phyloP scores from a whole-genome alignment of 2,797 vertebrate genomes.

The Chaunax sp. region DNA sequence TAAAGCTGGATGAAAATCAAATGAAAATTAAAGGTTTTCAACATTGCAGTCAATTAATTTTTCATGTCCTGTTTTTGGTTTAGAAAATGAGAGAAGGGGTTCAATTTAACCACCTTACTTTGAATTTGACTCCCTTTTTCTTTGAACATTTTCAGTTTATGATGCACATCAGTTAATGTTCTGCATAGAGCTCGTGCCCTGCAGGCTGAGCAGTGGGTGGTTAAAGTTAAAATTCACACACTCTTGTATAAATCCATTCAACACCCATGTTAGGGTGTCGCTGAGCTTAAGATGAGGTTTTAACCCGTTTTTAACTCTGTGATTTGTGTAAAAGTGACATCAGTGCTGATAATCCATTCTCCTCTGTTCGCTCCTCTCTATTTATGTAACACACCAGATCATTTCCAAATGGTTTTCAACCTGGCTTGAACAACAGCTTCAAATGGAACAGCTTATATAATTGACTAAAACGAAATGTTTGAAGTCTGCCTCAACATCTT shows the following conservation, averaged over 20 bases:
- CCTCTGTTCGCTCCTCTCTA: constrained; percentile 9
- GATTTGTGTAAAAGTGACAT: constrained; percentile 18
- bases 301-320: constrained; percentile 20
- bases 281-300: constrained; percentile 23
- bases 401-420: constrained; percentile 58
- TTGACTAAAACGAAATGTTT: constrained; percentile 55
- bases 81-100: no score
- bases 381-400: constrained; percentile 48
- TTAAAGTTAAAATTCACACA: no score
- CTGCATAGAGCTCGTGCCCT: constrained; percentile 6
- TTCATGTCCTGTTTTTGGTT: no score
- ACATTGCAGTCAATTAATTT: no score
- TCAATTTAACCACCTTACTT: no score
- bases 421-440: constrained; percentile 52
- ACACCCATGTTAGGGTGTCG: constrained; percentile 7
- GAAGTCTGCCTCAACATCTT: constrained; percentile 54
- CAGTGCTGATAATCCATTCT: constrained; percentile 35
- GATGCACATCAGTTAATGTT: neutral
- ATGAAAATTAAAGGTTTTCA: no score
- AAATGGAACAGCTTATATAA: constrained; percentile 53
- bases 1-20: no score
- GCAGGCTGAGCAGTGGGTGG: constrained; percentile 6
- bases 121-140: no score
- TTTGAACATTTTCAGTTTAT: no score
- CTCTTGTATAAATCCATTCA: neutral